These are phyloP conservation scores for Echinometra lucunter DNA, from an alignment of 53 echinoderm and acorn worm species.

Conservation along the genomic window DNA sequence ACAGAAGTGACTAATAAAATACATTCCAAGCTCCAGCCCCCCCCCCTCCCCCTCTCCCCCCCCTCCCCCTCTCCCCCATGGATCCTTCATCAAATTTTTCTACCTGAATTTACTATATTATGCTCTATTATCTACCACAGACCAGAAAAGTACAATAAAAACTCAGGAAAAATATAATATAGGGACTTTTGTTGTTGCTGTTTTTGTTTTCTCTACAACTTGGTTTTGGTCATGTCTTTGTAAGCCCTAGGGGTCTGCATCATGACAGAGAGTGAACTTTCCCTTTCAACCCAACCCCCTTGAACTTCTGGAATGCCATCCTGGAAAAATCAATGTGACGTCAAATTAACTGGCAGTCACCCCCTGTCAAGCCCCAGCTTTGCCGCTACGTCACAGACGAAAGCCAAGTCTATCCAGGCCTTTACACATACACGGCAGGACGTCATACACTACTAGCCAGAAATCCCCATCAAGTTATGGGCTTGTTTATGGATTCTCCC, in stretches of 20 bases:
- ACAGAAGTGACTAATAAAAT: too few relatives aligned
- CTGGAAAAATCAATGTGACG: conserved; percentile 47
- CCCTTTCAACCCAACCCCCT: not conserved
- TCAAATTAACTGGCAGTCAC: conserved; percentile 13
- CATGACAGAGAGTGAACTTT: conserved; percentile 19
- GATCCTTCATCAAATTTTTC: too few relatives aligned
- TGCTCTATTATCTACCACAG: too few relatives aligned
- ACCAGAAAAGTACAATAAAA: too few relatives aligned
- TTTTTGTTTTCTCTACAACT: not conserved
- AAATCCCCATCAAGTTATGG: conserved; percentile 6
- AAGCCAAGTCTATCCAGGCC: not conserved
- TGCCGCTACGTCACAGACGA: not conserved
- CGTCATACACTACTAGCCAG: conserved; percentile 2
- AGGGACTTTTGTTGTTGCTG: not conserved
- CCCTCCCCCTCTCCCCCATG: not conserved
- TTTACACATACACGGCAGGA: not conserved
- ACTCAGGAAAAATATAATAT: too few relatives aligned
- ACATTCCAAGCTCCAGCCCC: not conserved
- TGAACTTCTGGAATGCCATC: conserved; percentile 27
- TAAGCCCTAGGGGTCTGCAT: not conserved
- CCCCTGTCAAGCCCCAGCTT: not conserved
- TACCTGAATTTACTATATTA: too few relatives aligned
- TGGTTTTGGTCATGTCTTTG: not conserved
- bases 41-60: too few relatives aligned
- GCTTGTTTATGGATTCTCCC: conserved; percentile 21